Base-by-base conservation (phyloP, 2,797 vertebrate genomes). In the Eulemur coronatus region DNA sequence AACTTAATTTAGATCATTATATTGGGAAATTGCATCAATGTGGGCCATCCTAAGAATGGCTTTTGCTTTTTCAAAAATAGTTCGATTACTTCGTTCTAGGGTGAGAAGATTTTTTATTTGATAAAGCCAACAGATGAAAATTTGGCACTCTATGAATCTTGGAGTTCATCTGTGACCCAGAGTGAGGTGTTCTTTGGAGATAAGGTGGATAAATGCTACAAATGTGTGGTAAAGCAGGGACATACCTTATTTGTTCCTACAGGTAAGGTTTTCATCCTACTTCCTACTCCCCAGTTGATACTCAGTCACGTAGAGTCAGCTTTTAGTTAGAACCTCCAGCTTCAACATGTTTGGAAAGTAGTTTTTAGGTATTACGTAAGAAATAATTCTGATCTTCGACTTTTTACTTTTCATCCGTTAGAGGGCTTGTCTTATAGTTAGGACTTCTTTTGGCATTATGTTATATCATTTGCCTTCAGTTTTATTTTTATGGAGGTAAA, bases 101-200 rank as follows among this genome's bases (percentile, higher is more conserved):
- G 99, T 95, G 99, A 99, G 98, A 99, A 99, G 98, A 98, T 99
- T 97, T 99, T 99, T 98, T 99, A 99, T 98, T 98, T 99, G 99
- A 99, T 99, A 98, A 99, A 99, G 97, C 99, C 99, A 94, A 99
- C 99, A 88, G 98, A 99, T 97, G 98, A 99, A 98, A 99, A 99
- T 99, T 99, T 99, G 98, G 99, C 99, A 98, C 99, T 99, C 89
- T 99, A 99, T 33, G 99, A 99, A 98, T 99, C 99, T 78, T 99
- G 99, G 99, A 99, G 99, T 98, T 99, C 99, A 86, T 99, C 99
- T 87, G 99, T 99, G 97, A 99, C 99, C 98, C 99, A 99, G 99
- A 99, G 99, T 55, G 99, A 99, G 98, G 99, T 99, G 88, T 99
- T 99, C 98, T 99, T 99, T 95, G 99, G 99, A 91, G 99, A 99